Conservation (phyloP, 2,888 invertebrate genomes). For the Ganaspis brasiliensis region DNA sequence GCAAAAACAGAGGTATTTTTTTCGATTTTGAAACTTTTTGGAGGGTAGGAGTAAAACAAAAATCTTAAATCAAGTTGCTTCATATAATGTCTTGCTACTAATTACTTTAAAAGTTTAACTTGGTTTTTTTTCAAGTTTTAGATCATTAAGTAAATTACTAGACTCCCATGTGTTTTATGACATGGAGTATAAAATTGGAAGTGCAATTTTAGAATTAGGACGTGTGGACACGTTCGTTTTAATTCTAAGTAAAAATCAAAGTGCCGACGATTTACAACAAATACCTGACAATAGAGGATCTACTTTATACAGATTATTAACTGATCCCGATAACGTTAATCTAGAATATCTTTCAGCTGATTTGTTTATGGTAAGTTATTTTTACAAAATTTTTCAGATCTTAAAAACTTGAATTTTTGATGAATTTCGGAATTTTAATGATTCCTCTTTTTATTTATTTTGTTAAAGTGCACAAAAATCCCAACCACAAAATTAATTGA, state of each 20-base stretch:
- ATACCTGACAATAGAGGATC: conserved; percentile 83
- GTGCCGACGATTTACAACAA: conserved; percentile 80
- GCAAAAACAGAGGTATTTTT: too few species aligned
- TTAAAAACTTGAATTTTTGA: background rate
- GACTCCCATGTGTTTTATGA: conserved; percentile 83
- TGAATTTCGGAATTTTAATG: background rate
- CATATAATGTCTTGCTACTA: too few species aligned
- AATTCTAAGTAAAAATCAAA: conserved; percentile 81
- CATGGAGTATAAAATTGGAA: conserved; percentile 80
- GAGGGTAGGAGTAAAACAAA: too few species aligned
- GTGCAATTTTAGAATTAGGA: conserved; percentile 83
- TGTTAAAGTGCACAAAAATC: too few species aligned
- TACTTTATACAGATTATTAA: conserved; percentile 83
- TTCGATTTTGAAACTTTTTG: too few species aligned
- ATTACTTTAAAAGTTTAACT: conserved; percentile 3
- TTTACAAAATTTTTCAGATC: background rate
- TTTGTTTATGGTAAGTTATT: conserved; percentile 82
- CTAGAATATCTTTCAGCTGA: conserved; percentile 83
- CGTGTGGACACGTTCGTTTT: conserved; percentile 83
- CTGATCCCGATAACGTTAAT: conserved; percentile 84
- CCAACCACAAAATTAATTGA: too few species aligned
- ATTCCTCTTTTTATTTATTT: conserved; percentile 42
- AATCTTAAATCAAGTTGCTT: too few species aligned
- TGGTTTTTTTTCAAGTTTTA: conserved; percentile 59
- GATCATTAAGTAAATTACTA: conserved; percentile 81